Evolutionary conservation across 2,888 invertebrate species (phyloP), one percentile per base, ranked within the genome.

Genomic region (Caenorhabditis virilis): DNA sequence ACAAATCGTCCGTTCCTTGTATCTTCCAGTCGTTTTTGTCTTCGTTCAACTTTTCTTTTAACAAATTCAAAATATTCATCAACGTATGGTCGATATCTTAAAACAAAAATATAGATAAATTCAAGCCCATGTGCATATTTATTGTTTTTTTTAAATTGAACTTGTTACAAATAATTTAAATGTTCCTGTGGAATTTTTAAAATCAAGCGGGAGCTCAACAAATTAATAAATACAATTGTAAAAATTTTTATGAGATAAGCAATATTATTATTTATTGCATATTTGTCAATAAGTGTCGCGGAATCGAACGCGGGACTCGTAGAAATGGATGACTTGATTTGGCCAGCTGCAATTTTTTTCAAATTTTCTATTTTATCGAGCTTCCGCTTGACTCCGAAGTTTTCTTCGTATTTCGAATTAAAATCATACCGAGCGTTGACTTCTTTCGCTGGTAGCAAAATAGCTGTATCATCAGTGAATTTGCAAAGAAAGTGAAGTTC

Each of bases 401-500:
- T n/a, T n/a, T n/a, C n/a, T n/a, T n/a, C n/a, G 36, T n/a, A 36
- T 9, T 9, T 36, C 23, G n/a, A 26, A 27, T n/a, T 23, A n/a
- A 25, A 43, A 43, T 5, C 35, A 13, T 25, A 65, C 64, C 64
- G 64, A 33, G 26, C 26, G 39, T 65, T 65, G 4, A 59, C 55
- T 48, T 65, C 64, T 27, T 65, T 65, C 2, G 64, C 48, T 18
- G 64, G 64, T 7, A 65, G 9, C 3, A 65, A 36, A 1, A 26
- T 27, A 11, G 64, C 64, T 1, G 64, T 54, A 13, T 65, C 59
- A 23, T 65, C 64, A n/a, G 23, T 49, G 38, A 65, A 65, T 38
- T 55, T 59, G 59, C 59, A 59, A 22, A 65, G 30, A 23, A 65
- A 65, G 35, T 65, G 55, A 18, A 65, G 50, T 26, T 65, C 64